Evolutionary conservation across 2,113 vertebrate species (phyloP).

Genomic region (Craseonycteris thonglongyai): DNA sequence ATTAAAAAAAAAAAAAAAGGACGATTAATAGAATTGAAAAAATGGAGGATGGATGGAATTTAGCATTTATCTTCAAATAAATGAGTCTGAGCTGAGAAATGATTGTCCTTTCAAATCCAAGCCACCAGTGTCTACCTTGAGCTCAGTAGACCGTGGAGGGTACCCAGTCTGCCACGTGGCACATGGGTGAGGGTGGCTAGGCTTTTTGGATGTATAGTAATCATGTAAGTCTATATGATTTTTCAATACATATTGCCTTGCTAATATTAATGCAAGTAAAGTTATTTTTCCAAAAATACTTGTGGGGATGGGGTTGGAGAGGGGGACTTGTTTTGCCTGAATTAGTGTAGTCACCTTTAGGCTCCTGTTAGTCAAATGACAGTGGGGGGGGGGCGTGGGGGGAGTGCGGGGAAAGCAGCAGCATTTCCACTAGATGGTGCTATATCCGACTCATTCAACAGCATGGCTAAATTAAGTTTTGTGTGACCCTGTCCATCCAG

Average conservation of each 20-base stretch:
- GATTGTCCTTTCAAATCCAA: neutral
- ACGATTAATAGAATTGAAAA: too few relatives aligned
- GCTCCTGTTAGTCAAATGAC: neutral
- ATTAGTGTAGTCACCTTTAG: neutral
- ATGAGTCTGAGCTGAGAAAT: neutral
- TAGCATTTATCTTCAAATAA: neutral
- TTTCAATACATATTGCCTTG: neutral
- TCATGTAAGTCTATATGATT: neutral
- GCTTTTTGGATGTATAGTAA: neutral
- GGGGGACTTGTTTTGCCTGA: neutral
- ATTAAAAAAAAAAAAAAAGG: too few relatives aligned
- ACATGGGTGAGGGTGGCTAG: neutral
- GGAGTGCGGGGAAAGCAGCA: too few relatives aligned
- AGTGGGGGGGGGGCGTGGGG: too few relatives aligned
- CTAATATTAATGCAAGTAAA: neutral
- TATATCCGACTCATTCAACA: neutral
- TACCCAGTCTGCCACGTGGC: neutral
- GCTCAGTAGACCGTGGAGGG: neutral
- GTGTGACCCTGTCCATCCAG: neutral
- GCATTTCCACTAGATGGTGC: conserved; percentile 3
- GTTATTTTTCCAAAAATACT: neutral
- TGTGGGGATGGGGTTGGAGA: neutral
- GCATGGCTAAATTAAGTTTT: neutral
- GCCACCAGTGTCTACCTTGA: neutral
- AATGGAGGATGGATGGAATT: neutral